phyloP scores from a whole-genome alignment of 2,113 vertebrate species.

The Tupaia chinensis region DNA sequence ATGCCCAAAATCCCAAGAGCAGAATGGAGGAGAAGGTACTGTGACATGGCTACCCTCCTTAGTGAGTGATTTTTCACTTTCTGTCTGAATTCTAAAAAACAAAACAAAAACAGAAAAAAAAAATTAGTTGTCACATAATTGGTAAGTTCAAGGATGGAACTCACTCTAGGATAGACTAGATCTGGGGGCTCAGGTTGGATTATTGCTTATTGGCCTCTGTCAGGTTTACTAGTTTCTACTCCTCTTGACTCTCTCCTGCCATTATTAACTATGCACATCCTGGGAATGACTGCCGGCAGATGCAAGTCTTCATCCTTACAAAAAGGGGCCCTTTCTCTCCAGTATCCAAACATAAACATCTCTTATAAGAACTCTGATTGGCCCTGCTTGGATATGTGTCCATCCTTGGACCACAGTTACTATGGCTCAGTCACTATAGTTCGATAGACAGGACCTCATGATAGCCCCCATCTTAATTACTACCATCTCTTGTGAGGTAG shows the following conservation, averaged over 20 bases:
- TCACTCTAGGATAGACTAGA: neutral
- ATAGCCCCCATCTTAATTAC: neutral
- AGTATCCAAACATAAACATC: neutral
- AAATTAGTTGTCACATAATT: neutral
- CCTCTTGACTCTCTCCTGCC: neutral
- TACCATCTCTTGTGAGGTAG: neutral
- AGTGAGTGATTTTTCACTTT: no score
- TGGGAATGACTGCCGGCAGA: neutral
- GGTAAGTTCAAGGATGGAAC: neutral
- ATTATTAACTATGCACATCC: neutral
- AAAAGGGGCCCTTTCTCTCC: neutral
- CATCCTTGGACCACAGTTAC: neutral
- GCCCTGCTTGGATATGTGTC: neutral
- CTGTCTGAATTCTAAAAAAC: no score
- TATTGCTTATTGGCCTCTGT: neutral
- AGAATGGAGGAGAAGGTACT: no score
- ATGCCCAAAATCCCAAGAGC: no score
- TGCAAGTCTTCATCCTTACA: neutral
- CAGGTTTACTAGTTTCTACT: neutral
- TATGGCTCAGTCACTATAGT: neutral
- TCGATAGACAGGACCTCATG: neutral
- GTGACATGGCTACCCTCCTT: no score
- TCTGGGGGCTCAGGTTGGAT: neutral
- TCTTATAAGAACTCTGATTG: neutral
- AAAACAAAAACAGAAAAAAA: neutral